Evolutionary conservation across 2,888 invertebrate species (phyloP).

Genomic region (Hymenopus coronatus): DNA sequence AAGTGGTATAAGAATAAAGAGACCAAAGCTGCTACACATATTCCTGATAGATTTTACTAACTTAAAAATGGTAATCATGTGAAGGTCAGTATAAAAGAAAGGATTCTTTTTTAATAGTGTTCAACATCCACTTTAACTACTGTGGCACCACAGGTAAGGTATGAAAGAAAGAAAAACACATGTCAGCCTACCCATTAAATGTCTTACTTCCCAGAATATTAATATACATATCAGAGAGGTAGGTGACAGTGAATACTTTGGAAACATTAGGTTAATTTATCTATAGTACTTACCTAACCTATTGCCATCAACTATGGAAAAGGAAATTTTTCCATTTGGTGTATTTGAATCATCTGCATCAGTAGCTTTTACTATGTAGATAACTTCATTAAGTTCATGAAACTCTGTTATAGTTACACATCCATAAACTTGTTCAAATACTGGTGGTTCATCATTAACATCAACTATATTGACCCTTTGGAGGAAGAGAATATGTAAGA

Average conservation of each 20-base stretch:
- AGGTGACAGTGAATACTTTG: background rate
- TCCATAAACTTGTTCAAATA: constrained; percentile 55
- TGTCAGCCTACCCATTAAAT: background rate
- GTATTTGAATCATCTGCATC: constrained; percentile 79
- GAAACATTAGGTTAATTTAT: background rate
- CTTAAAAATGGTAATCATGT: too few relatives aligned
- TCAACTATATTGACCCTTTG: constrained; percentile 73
- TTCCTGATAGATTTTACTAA: too few relatives aligned
- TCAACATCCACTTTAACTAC: too few relatives aligned
- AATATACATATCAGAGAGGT: background rate
- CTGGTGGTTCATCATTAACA: constrained; percentile 82
- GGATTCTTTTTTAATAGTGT: too few relatives aligned
- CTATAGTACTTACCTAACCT: constrained; percentile 56
- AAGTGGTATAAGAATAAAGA: too few relatives aligned
- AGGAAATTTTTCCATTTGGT: constrained; percentile 75
- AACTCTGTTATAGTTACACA: constrained; percentile 85
- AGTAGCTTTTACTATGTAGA: constrained; percentile 72
- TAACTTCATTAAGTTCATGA: constrained; percentile 75
- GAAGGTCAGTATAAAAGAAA: too few relatives aligned
- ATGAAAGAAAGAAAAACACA: background rate
- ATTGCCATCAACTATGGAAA: constrained; percentile 69
- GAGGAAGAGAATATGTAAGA: too few relatives aligned
- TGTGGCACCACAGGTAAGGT: too few relatives aligned
- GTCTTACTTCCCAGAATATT: background rate
- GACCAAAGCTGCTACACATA: too few relatives aligned